Evolutionary conservation across 2,888 invertebrate species (phyloP), one percentile per base, ranked within the genome.

Genomic region (Agrochola lychnidis): DNA sequence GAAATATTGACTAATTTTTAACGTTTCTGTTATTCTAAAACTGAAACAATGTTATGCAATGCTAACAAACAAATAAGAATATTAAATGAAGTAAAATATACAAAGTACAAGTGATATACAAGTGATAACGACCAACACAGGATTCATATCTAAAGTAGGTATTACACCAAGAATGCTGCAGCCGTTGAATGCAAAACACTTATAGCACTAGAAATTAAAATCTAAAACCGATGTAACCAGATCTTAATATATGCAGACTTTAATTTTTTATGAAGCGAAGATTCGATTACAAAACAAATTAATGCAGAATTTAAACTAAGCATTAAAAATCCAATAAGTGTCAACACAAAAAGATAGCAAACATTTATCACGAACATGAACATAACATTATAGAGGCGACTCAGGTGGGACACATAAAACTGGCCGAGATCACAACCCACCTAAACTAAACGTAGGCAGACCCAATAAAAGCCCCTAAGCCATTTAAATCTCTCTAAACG

Each of bases 401-500:
- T 92, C 90, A 91, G 92, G 91, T 92, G 90, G 83, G 87, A 83
- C 68, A 86, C 92, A 94, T 94, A 94, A 94, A 94, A 91, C 89
- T 90, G 83, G 86, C 70, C 79, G 90, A 88, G 92, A 93, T 92
- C 91, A 89, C 90, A 92, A 91, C 89, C 91, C 82, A 80, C 81
- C 87, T 84, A 83, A 92, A 90, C 92, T 91, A 90, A 90, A 92
- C 93, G 93, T 93, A 94, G 93, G 92, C 89, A 92, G 93, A 90
- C 86, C 92, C 94, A 94, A 96, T 96, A 96, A 96, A 96, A 94
- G 86, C 81, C 87, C 89, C 93, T 95, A 93, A 95, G 93, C 95
- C 93, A 94, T 94, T 96, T 95, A 96, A 96, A 96, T 95, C 95
- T 94, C 94, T 93, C 95, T 95, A 95, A 96, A 96, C 95, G 96